Evolutionary conservation across 2,888 invertebrate genomes (phyloP).

Genomic region (Diabrotica balteata): DNA sequence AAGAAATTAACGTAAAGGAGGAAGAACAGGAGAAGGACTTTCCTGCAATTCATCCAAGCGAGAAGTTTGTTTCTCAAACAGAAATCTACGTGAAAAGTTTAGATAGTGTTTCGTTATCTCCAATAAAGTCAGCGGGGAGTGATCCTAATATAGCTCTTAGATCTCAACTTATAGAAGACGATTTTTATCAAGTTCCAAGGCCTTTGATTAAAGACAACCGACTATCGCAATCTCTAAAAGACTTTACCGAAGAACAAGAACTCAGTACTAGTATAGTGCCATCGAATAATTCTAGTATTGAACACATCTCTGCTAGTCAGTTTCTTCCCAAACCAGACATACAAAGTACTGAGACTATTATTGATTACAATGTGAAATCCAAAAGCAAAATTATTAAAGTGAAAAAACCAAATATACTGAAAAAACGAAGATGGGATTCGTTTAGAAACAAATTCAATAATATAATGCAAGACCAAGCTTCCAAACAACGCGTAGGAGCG

Average conservation of each 20-base stretch:
- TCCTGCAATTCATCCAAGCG: constrained; percentile 37
- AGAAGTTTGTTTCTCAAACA: constrained; percentile 43
- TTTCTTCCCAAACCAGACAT: constrained; percentile 33
- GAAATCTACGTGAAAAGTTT: constrained; percentile 41
- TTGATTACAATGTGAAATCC: constrained; percentile 50
- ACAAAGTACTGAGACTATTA: constrained; percentile 41
- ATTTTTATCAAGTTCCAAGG: constrained; percentile 57
- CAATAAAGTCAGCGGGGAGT: constrained; percentile 54
- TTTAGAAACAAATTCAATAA: constrained; percentile 55
- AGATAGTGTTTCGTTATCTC: constrained; percentile 35
- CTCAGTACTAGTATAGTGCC: constrained; percentile 30
- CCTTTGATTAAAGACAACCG: constrained; percentile 48
- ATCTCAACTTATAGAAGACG: constrained; percentile 46
- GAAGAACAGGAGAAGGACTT: constrained; percentile 19
- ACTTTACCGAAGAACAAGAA: constrained; percentile 52
- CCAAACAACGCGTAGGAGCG: constrained; percentile 56
- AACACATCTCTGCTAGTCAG: constrained; percentile 57
- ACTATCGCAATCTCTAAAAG: constrained; percentile 55
- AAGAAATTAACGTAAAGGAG: neutral
- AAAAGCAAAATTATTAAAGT: constrained; percentile 47
- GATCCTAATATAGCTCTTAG: constrained; percentile 53
- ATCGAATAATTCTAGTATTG: constrained; percentile 54
- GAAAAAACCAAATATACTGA: constrained; percentile 45
- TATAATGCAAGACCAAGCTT: constrained; percentile 54
- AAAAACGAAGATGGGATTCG: constrained; percentile 53